Evolutionary conservation across 2,113 vertebrate genomes (phyloP), one percentile per base, ranked within the genome.

Genomic region (Typhlomys cinereus): DNA sequence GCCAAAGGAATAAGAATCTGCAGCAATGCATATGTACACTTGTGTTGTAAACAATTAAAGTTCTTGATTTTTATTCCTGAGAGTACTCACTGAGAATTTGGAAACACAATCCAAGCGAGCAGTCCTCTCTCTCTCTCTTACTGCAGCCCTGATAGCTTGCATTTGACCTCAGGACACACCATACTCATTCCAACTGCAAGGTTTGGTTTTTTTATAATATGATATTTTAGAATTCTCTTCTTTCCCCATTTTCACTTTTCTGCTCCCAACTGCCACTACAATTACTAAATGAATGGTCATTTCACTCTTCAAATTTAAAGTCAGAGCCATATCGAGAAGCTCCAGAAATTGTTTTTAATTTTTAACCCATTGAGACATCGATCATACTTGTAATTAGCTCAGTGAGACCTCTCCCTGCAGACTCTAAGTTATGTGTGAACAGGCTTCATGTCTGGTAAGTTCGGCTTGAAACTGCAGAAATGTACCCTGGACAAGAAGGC

Each of bases 221-320:
- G 1, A 20, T 64, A 5, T 31, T 11, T 27, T 66, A 2, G 39
- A 52, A 59, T n/a, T 86, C 46, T 57, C 39, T n/a, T 73, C 36
- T 36, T 14, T 14, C 20, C 3, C 8, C 4, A n/a, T 61, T 87
- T 50, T 20, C 39, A 17, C 7, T 4, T 17, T 15, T 10, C 34
- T 6, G 23, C 2, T 17, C 13, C 23, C n/a, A 81, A 18, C 2
- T 48, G 44, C 12, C 59, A 83, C 44, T 14, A 84, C n/a, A 92
- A 50, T 62, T 88, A 85, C 29, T n/a, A 85, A 70, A 82, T 59
- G 17, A 90, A 86, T 29, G 29, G n/a, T 91, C 87, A 27, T 17
- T 9, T 34, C n/a, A 14, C 5, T 25, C 59, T 83, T 88, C 50
- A 82, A 10, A 52, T 82, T 39, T 73, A 85, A 81, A 86, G 61